These are phyloP conservation scores for Eumacrocentrus americanus DNA, from an alignment of 2,888 invertebrate species.

Conservation along the genomic window DNA sequence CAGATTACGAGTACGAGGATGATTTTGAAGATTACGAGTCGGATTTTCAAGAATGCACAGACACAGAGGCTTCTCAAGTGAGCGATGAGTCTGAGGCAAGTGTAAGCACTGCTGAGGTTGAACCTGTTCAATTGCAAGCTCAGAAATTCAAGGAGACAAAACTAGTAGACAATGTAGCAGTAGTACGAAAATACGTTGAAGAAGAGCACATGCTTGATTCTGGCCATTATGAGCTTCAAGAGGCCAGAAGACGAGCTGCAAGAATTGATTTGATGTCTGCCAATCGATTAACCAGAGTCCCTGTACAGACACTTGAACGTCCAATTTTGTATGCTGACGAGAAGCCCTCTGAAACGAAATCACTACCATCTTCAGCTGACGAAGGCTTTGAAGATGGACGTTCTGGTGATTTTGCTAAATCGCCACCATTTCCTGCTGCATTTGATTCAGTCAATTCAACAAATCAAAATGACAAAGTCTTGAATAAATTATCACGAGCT, in stretches of 20 bases:
- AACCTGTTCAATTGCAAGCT: conserved; percentile 49
- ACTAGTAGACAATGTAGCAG: conserved; percentile 1
- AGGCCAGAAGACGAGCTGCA: conserved; percentile 55
- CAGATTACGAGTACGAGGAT: conserved; percentile 59
- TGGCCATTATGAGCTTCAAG: conserved; percentile 56
- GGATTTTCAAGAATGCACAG: conserved; percentile 62
- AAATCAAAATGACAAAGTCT: conserved; percentile 27
- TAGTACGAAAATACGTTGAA: conserved; percentile 42
- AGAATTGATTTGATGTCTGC: conserved; percentile 47
- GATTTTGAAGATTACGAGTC: conserved; percentile 66
- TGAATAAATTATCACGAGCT: conserved; percentile 39
- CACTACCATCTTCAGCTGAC: conserved; percentile 61
- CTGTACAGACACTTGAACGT: conserved; percentile 40
- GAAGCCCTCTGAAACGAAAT: conserved; percentile 51
- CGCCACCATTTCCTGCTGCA: conserved; percentile 39
- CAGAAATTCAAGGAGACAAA: conserved; percentile 31
- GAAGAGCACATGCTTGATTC: conserved; percentile 57
- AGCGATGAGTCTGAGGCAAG: conserved; percentile 46
- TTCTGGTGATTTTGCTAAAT: conserved; percentile 58
- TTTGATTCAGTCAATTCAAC: not conserved
- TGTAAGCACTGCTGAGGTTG: conserved; percentile 35
- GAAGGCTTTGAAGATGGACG: conserved; percentile 67
- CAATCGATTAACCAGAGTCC: conserved; percentile 37
- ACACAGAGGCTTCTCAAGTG: conserved; percentile 48
- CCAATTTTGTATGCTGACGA: conserved; percentile 47